Conservation (phyloP, 2,113 vertebrate species). For the Camelus dromedarius region DNA sequence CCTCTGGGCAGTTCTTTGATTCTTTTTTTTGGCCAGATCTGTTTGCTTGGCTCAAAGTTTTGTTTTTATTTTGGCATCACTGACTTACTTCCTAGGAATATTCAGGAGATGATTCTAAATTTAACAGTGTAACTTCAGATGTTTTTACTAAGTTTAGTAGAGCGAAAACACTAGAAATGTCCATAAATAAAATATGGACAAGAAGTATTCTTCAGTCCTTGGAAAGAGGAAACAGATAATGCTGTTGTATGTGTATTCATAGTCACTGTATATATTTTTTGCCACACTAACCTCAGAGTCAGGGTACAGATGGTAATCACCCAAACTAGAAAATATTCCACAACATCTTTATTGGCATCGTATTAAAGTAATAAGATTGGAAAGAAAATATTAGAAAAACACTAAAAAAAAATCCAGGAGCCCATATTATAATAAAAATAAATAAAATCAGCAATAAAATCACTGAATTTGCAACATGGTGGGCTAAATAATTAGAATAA, state of each 20-base stretch:
- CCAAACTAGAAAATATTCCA: not conserved
- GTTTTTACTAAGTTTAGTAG: not conserved
- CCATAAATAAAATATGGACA: slow-evolving; percentile 52
- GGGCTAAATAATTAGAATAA: not conserved
- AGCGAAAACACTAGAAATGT: slow-evolving; percentile 25
- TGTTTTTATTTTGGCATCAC: slow-evolving; percentile 65
- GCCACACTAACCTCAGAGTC: not conserved
- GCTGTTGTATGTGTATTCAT: not conserved
- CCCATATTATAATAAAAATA: not conserved
- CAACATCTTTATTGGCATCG: not conserved
- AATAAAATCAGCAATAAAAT: not conserved
- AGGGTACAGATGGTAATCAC: not conserved
- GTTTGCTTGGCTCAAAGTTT: slow-evolving; percentile 59
- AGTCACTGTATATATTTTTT: not conserved
- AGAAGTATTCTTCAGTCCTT: not conserved
- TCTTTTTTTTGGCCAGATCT: slow-evolving; percentile 31
- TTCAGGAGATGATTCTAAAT: slow-evolving; percentile 63
- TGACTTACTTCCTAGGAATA: slow-evolving; percentile 26
- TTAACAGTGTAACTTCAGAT: slow-evolving; percentile 37
- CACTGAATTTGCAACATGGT: not conserved
- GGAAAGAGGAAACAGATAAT: not conserved
- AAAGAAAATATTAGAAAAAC: not conserved
- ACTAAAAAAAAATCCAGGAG: not conserved
- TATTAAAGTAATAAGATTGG: not conserved
- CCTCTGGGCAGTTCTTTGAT: not conserved